These are phyloP conservation scores for Acleris holmiana DNA, from an alignment of 2,888 invertebrate species.

Conservation along the genomic window DNA sequence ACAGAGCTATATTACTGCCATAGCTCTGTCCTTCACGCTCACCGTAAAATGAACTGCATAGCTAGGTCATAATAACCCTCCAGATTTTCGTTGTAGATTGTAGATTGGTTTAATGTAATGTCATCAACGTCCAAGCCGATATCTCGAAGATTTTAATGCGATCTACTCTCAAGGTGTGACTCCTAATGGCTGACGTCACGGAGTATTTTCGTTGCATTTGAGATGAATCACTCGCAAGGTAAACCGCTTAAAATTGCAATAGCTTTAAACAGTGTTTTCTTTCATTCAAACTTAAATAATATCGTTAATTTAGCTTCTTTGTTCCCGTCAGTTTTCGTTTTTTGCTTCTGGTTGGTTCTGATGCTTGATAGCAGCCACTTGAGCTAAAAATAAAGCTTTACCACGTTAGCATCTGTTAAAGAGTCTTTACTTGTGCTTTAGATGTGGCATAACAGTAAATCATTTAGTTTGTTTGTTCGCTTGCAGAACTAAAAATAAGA, in stretches of 20 bases:
- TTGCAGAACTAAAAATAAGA: conserved; percentile 23
- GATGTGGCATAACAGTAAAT: conserved; percentile 31
- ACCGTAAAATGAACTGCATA: too few relatives aligned
- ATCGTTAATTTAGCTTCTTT: background rate
- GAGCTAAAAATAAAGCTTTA: conserved; percentile 50
- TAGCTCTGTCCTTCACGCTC: too few relatives aligned
- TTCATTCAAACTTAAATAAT: too few relatives aligned
- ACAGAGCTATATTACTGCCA: too few relatives aligned
- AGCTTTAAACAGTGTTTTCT: too few relatives aligned
- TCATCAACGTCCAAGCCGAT: background rate
- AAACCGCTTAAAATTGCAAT: too few relatives aligned
- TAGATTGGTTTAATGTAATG: too few relatives aligned
- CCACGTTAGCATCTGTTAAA: conserved; percentile 29
- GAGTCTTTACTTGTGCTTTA: conserved; percentile 22
- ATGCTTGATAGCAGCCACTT: conserved; percentile 25
- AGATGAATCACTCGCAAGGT: conserved; percentile 19
- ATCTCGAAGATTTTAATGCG: background rate
- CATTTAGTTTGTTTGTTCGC: conserved; percentile 33
- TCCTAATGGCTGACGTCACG: background rate
- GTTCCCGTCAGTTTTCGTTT: background rate
- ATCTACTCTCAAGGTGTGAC: background rate
- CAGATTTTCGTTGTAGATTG: too few relatives aligned
- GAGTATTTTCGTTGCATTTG: conserved; percentile 25
- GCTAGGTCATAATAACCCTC: too few relatives aligned
- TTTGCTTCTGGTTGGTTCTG: conserved; percentile 3